phyloP scores from a whole-genome alignment of 1,140 invertebrate genomes.

The Calephelis virginiensis region DNA sequence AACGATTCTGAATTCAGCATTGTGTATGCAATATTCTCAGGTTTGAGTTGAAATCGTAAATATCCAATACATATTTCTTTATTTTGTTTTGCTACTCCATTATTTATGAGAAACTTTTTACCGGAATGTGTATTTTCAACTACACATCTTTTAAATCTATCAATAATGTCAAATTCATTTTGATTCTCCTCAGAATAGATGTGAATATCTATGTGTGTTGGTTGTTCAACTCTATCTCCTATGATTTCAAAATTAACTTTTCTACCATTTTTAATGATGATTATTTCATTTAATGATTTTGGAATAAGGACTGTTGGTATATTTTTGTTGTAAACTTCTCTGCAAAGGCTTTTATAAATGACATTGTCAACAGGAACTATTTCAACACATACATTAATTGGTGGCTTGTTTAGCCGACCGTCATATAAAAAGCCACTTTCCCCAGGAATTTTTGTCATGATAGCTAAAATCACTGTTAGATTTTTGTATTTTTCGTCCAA shows the following conservation, averaged over 20 bases:
- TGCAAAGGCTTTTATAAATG: constrained; percentile 58
- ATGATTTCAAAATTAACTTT: constrained; percentile 67
- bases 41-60: constrained; percentile 77
- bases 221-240: constrained; percentile 55
- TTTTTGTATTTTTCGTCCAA: constrained; percentile 52
- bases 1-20: constrained; percentile 80
- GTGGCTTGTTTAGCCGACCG: constrained; percentile 42
- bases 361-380: constrained; percentile 62
- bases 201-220: constrained; percentile 79
- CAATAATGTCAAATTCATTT: constrained; percentile 72
- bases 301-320: constrained; percentile 70
- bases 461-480: constrained; percentile 56
- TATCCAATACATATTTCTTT: constrained; percentile 69
- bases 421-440: constrained; percentile 38
- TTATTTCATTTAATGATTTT: constrained; percentile 63
- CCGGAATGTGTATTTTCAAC: constrained; percentile 72
- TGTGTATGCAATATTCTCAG: constrained; percentile 79
- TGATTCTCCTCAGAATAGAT: constrained; percentile 67
- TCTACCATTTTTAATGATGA: constrained; percentile 65
- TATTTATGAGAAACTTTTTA: constrained; percentile 81
- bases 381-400: constrained; percentile 67
- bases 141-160: constrained; percentile 81
- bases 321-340: constrained; percentile 63
- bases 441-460: constrained; percentile 60
- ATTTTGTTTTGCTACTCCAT: constrained; percentile 79